Conservation (phyloP, 2,797 vertebrate species). For the Nyctibius grandis region DNA sequence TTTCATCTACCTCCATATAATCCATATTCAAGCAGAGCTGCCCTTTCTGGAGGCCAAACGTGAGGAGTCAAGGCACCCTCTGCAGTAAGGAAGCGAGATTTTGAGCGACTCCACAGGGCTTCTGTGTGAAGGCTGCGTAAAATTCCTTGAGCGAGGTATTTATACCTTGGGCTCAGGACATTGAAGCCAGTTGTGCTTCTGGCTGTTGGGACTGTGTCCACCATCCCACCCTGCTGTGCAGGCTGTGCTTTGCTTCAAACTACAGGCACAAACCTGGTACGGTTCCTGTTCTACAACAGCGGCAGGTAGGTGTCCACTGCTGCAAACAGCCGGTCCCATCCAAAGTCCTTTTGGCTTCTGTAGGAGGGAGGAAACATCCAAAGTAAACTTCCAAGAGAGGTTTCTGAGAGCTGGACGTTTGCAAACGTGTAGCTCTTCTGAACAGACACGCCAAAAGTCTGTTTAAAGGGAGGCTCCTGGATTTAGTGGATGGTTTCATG, state of each 20-base stretch:
- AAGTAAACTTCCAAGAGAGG: background rate
- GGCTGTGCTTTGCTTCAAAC: background rate
- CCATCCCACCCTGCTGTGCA: no score
- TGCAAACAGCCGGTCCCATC: background rate
- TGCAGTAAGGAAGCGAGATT: background rate
- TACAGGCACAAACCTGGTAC: background rate
- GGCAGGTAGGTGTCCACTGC: background rate
- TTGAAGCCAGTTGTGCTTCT: background rate
- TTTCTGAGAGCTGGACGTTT: background rate
- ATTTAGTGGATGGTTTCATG: background rate
- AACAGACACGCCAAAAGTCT: background rate
- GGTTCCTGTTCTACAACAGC: background rate
- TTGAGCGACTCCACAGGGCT: background rate
- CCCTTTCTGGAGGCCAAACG: background rate
- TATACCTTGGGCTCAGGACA: background rate
- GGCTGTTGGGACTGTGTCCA: background rate
- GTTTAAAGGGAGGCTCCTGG: background rate
- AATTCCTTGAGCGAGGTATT: background rate
- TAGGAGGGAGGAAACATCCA: background rate
- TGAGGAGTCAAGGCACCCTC: background rate
- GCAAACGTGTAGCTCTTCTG: accelerated
- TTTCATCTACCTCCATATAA: accelerated
- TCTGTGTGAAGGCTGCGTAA: background rate
- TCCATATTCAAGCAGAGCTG: background rate
- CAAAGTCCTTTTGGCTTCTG: background rate